phyloP scores from a whole-genome alignment of 2,797 vertebrate genomes.

The Danio albolineatus region DNA sequence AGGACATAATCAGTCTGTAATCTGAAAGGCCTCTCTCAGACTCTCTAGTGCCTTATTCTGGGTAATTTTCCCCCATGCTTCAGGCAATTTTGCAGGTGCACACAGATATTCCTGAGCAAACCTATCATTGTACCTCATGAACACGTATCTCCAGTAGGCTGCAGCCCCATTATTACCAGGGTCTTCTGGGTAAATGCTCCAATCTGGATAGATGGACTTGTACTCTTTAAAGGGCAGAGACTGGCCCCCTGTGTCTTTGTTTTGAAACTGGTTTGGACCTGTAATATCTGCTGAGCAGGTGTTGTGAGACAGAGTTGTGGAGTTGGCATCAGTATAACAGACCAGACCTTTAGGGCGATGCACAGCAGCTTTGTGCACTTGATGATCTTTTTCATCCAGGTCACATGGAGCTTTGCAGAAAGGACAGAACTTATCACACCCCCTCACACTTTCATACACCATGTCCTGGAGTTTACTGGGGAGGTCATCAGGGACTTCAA shows the following conservation, averaged over 20 bases:
- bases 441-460: conserved; percentile 69
- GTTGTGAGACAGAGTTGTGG: conserved; percentile 49
- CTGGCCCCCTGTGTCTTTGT: conserved; percentile 42
- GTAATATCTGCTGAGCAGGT: conserved; percentile 54
- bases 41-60: conserved; percentile 67
- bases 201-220: conserved; percentile 62
- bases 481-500: conserved; percentile 66
- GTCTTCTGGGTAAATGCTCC: conserved; percentile 62
- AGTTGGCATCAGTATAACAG: conserved; percentile 54
- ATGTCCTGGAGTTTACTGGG: conserved; percentile 66
- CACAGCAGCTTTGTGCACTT: conserved; percentile 68
- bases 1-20: conserved; percentile 28
- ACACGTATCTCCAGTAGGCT: conserved; percentile 77
- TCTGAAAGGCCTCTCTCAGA: conserved; percentile 63
- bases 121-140: conserved; percentile 70
- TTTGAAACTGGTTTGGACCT: conserved; percentile 43
- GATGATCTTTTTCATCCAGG: conserved; percentile 61
- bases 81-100: conserved; percentile 66
- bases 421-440: conserved; percentile 74
- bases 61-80: conserved; percentile 73
- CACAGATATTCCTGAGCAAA: conserved; percentile 71
- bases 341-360: conserved; percentile 73
- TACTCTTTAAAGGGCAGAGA: conserved; percentile 57
- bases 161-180: conserved; percentile 40
- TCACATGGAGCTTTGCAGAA: conserved; percentile 75